Base-by-base conservation (phyloP, 2,888 invertebrate genomes). In the Elysia crispata region DNA sequence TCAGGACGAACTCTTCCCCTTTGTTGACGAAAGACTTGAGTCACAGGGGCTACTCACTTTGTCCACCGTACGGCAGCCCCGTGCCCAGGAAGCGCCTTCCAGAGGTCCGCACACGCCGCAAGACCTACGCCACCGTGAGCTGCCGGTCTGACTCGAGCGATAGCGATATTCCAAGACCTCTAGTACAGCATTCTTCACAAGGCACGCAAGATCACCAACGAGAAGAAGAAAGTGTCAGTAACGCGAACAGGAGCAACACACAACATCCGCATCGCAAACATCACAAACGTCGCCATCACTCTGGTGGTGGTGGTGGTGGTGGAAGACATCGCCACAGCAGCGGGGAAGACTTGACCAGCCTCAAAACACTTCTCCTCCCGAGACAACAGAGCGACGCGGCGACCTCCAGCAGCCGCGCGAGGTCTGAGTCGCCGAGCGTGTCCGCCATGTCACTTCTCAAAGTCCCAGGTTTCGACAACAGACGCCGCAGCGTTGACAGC, bases 121-220 rank as follows among this genome's bases (percentile, higher is more conserved):
- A 57, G 31, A 50, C 23, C 5, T 79, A 74, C 79, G 13, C 67
- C 8, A 64, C 57, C 5, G 41, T 41, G 41, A 41, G 41, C 31
- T 57, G 50, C 20, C 73, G 41, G 13, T 79, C 79, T 23, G 79
- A 79, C 31, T 74, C 74, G 0, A 73, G 62, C 3, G 79, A 79
- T 49, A 70, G 60, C 50, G 70, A 76, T 11, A 30, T n/a, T 31
- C 20, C 41, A 5, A 30, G 49, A 6, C 54, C 66, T 1, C 3
- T 41, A 41, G 33, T 79, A 13, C 62, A 64, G 30, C 67, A 33
- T 31, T 66, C 66, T 6, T 23, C 18, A 18, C 66, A 57, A 30
- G 67, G 30, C 8, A 41, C 5, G 41, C 41, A 41, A 11, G 41
- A 11, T 41, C 11, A 41, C 11, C 11, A 3, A 6, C 5, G 11